Evolutionary conservation across 2,888 invertebrate species (phyloP).

Genomic region (Microplitis deprimator): DNA sequence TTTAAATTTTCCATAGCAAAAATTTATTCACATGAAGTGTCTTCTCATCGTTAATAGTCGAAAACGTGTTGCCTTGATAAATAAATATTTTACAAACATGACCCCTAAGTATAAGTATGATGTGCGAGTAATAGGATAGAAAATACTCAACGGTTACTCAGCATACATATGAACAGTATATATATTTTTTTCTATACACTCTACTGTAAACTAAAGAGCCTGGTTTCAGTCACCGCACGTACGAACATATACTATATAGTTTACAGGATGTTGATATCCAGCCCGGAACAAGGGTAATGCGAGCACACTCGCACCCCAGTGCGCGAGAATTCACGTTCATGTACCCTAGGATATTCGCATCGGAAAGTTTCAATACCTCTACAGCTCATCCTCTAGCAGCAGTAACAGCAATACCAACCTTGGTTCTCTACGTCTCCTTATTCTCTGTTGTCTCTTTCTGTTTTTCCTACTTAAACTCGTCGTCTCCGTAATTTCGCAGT

Average conservation of each 20-base stretch:
- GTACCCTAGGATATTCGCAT: conserved; percentile 40
- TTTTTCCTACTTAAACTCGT: background rate
- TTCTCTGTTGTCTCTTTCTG: background rate
- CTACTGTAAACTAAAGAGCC: background rate
- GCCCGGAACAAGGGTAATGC: conserved; percentile 32
- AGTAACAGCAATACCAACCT: conserved; percentile 7
- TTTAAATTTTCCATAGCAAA: too few species aligned
- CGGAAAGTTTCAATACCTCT: conserved; percentile 41
- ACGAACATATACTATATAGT: conserved; percentile 16
- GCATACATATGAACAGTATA: conserved; percentile 12
- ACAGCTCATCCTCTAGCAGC: conserved; percentile 13
- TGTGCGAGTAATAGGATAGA: background rate
- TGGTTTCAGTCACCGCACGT: conserved; percentile 34
- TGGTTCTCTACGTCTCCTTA: conserved; percentile 5
- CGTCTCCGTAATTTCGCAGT: background rate
- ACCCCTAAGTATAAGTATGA: background rate
- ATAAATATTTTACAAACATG: background rate
- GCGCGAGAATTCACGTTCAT: conserved; percentile 29
- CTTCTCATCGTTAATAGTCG: too few species aligned
- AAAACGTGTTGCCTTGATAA: too few species aligned
- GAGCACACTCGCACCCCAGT: conserved; percentile 27
- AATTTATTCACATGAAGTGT: too few species aligned
- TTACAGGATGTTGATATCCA: conserved; percentile 36
- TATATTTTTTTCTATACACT: background rate
- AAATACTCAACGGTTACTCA: background rate